Conservation (phyloP, 1,140 invertebrate genomes). For the Zaprionus capensis region DNA sequence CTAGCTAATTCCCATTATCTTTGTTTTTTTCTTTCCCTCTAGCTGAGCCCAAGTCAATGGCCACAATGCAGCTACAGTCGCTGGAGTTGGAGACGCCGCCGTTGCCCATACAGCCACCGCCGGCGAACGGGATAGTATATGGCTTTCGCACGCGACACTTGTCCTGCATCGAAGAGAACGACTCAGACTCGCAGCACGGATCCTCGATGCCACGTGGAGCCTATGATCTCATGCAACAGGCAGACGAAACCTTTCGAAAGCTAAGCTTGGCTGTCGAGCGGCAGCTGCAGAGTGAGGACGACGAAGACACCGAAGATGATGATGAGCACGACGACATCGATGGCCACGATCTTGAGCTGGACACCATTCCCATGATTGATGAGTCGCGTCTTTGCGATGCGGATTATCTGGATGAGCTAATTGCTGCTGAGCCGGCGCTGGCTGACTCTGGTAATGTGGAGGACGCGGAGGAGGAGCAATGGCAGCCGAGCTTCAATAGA, state of each 20-base stretch:
- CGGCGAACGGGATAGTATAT: constrained; percentile 73
- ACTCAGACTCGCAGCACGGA: constrained; percentile 79
- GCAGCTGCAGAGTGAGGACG: constrained; percentile 46
- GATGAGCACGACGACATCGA: constrained; percentile 47
- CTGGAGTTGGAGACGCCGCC: constrained; percentile 58
- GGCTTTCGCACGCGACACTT: constrained; percentile 80
- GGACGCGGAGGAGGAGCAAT: constrained; percentile 63
- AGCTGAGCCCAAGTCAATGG: constrained; percentile 52
- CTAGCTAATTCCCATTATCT: not conserved
- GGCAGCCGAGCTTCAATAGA: constrained; percentile 71
- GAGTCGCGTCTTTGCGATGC: constrained; percentile 73
- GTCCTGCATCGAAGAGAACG: constrained; percentile 83
- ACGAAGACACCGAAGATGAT: constrained; percentile 29
- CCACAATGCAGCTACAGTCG: constrained; percentile 48
- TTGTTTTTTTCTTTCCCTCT: not conserved
- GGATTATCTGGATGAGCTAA: constrained; percentile 78
- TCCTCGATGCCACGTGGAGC: constrained; percentile 68
- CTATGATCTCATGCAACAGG: constrained; percentile 78
- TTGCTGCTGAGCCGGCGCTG: constrained; percentile 54
- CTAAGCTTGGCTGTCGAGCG: constrained; percentile 40
- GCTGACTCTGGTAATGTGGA: constrained; percentile 64
- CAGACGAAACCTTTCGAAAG: constrained; percentile 77
- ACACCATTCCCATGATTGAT: constrained; percentile 76
- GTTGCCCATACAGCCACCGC: constrained; percentile 60
- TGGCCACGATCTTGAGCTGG: constrained; percentile 31